Base-by-base conservation (phyloP, 2,888 invertebrate genomes). In the Tetragnatha montana region DNA sequence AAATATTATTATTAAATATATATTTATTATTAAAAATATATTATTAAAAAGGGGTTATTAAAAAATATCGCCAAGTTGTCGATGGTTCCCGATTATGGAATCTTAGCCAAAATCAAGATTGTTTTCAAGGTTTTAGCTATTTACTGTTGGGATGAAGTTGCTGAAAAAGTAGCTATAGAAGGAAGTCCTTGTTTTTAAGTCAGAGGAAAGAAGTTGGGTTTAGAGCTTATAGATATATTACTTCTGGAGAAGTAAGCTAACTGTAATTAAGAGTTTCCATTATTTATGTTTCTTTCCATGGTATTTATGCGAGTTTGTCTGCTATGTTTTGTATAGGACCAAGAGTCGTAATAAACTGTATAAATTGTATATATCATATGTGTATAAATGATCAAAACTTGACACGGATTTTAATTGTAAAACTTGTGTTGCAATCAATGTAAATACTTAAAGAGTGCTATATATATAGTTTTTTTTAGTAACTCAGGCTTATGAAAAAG, bases 311-410 rank as follows among this genome's bases (percentile, higher is more conserved):
- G 84, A 78, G 78, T 69, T 10, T 19, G 21, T 35, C 12, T 80
- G 51, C 83, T 79, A 78, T 78, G 19, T 70, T 85, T 51, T 87
- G 87, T 87, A 87, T 60, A 87, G 81, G 74, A 87, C 49, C 50
- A 1, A 70, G n/a, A 49, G 74, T 71, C 51, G 19, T 69, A 78
- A 47, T 69, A 12, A 75, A 47, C 47, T 87, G 87, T 87, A 87
- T 81, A 87, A 87, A 60, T 76, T 87, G 87, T 87, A 87, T 47
- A 87, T 87, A 87, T 71, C 6, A 35, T 76, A 51, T 84, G 68
- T 87, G 51, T 85, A 79, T 50, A 81, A n/a, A 79, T 73, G 80
- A 80, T 74, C 69, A 87, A 87, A 68, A 12, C 74, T 73, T 35
- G 75, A 80, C 87, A 87, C 69, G 78, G 17, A 75, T 70, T 60